These are phyloP conservation scores for Caenorhabditis sinica DNA, from an alignment of 2,888 invertebrate species.

Conservation along the genomic window DNA sequence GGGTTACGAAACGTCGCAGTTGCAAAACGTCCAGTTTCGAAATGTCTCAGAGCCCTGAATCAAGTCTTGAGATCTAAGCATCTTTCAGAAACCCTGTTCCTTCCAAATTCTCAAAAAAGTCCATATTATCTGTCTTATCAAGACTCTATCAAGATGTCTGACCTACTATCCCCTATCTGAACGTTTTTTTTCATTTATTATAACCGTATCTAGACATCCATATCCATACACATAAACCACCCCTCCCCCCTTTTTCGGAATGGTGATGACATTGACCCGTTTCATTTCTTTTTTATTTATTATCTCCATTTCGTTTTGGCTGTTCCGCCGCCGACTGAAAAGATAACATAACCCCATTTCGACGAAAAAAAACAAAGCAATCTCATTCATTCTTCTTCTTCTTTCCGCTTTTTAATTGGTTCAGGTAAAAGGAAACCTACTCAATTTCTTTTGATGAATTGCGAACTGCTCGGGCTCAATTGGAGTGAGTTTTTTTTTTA, in stretches of 20 bases:
- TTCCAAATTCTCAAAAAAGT: too few species aligned
- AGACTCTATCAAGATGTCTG: too few species aligned
- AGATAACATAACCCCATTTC: conserved; percentile 43
- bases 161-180: too few species aligned
- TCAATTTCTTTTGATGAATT: conserved; percentile 15
- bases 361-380: conserved; percentile 15
- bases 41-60: too few species aligned
- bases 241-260: not conserved
- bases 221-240: not conserved
- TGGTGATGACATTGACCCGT: conserved; percentile 44
- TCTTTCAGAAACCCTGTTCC: too few species aligned
- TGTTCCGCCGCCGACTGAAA: conserved; percentile 24
- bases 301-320: not conserved
- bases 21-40: too few species aligned
- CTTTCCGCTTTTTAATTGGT: not conserved
- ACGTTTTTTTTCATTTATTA: not conserved
- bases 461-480: conserved; percentile 49
- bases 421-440: not conserved
- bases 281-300: not conserved
- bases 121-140: too few species aligned
- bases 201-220: not conserved
- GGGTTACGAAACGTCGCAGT: too few species aligned
- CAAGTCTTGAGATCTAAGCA: too few species aligned
- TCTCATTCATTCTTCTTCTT: not conserved
- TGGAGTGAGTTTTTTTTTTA: conserved; percentile 47